Percentiles rank a stretch among this genome's conserved stretches.
These are phyloP conservation scores for Gymnosoma rotundatum DNA, from an alignment of 2,888 invertebrate species.

Conservation along the genomic window DNA sequence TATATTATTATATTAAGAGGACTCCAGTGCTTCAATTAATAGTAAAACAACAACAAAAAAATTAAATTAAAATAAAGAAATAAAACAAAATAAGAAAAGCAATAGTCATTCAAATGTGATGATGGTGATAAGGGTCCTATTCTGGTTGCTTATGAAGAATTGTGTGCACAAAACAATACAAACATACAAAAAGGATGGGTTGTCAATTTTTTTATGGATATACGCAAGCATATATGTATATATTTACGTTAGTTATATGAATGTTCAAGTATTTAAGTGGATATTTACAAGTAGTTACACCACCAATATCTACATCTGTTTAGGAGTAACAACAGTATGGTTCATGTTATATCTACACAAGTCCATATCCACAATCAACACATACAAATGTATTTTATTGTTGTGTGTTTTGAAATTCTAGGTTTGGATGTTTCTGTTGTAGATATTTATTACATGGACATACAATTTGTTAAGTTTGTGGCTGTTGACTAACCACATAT, in stretches of 20 bases:
- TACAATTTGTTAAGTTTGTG: slow-evolving; percentile 65
- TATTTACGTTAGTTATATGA: slow-evolving; percentile 8
- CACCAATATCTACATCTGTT: slow-evolving; percentile 59
- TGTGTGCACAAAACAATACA: slow-evolving; percentile 36
- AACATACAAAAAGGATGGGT: slow-evolving; percentile 23
- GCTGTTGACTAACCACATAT: slow-evolving; percentile 61
- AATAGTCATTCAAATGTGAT: slow-evolving; percentile 65
- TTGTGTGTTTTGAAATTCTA: not conserved
- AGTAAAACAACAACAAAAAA: not conserved
- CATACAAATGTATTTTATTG: too few species aligned
- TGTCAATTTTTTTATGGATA: slow-evolving; percentile 9
- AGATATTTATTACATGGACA: slow-evolving; percentile 41
- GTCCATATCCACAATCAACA: slow-evolving; percentile 5
- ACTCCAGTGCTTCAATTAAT: not conserved
- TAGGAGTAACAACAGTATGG: slow-evolving; percentile 15
- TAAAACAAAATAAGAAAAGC: slow-evolving; percentile 59
- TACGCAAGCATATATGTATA: not conserved
- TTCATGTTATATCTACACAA: slow-evolving; percentile 27
- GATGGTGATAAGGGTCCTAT: slow-evolving; percentile 60
- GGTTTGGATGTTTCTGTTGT: not conserved
- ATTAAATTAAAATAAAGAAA: slow-evolving; percentile 6
- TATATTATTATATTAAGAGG: slow-evolving; percentile 17
- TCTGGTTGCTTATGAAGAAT: slow-evolving; percentile 36
- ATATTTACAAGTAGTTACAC: slow-evolving; percentile 50
- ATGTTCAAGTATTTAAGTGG: slow-evolving; percentile 30